Base-by-base conservation (phyloP, 2,888 invertebrate species). In the Macropis europaea region DNA sequence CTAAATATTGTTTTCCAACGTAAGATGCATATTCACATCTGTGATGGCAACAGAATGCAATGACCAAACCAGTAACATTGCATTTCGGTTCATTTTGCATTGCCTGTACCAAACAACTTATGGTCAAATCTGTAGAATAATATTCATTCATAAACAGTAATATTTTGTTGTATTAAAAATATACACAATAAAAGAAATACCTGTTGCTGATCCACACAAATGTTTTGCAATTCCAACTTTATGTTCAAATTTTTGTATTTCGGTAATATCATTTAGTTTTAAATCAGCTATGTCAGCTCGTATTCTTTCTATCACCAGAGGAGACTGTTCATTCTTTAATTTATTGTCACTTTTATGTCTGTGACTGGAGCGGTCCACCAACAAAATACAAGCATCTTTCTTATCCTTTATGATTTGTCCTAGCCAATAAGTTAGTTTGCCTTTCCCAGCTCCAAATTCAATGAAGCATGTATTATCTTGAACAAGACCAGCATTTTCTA, bases 41-140 rank as follows among this genome's bases (percentile, higher is more conserved):
- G 90, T 98, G 97, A 90, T 97, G 97, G 88, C 98, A 98, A 90
- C 98, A 98, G 19, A 97, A 93, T 2, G 97, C 97, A 87, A 97
- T 93, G 60, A 95, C 91, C 38, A 94, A 86, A 4, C 95, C 96
- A 56, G 76, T 70, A 84, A 92, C 82, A 84, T 90, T 90, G 2
- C 71, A 73, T 64, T 86, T 36, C 69, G 88, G 82, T 69, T 83
- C 82, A 82, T 90, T 76, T 80, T 73, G 32, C 52, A 84, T 90
- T 9, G 86, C 89, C 42, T 91, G 91, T 26, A 90, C 89, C 71
- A 96, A 86, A 88, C 96, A 95, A 38, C 94, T 92, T 63, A 97
- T 87, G 1, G 96, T 94, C 80, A 95, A 92, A 91, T 96, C 96
- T 94, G 81, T 11, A 86, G 86, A 62, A 52, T 30, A 15, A 34